Evolutionary conservation across 1,140 invertebrate genomes (phyloP).

Genomic region (Drosophila sp.): DNA sequence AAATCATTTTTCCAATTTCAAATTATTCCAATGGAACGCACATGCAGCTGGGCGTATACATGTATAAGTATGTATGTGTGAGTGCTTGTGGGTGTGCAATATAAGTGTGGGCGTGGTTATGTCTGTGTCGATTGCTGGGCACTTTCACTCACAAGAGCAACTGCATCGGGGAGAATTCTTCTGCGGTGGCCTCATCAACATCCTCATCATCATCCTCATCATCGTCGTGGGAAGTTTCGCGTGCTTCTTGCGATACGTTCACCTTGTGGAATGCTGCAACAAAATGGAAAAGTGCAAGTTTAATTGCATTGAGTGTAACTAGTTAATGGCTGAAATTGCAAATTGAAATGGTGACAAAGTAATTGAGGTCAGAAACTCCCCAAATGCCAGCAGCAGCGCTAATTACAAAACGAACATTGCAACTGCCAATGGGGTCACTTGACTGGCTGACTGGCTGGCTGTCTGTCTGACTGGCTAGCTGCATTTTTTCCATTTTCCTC

Average conservation of each 20-base stretch:
- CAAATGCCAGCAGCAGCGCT: conserved; percentile 53
- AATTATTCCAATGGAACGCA: conserved; percentile 79
- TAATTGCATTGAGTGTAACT: conserved; percentile 80
- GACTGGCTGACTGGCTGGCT: conserved; percentile 37
- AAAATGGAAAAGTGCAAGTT: conserved; percentile 72
- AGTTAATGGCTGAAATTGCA: conserved; percentile 80
- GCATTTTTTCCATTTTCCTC: conserved; percentile 34
- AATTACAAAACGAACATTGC: conserved; percentile 74
- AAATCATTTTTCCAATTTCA: conserved; percentile 71
- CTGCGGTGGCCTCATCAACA: conserved; percentile 47
- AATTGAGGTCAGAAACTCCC: conserved; percentile 78
- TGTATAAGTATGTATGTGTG: conserved; percentile 24
- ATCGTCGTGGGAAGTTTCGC: conserved; percentile 34
- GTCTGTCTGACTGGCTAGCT: not conserved
- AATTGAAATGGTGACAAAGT: conserved; percentile 81
- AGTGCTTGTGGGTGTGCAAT: conserved; percentile 13
- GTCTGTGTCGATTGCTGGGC: not conserved
- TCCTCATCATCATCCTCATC: conserved; percentile 27
- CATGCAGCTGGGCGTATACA: conserved; percentile 53
- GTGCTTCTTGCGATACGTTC: conserved; percentile 47
- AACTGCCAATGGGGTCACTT: conserved; percentile 72
- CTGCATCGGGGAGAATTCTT: conserved; percentile 37
- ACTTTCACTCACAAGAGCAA: conserved; percentile 56
- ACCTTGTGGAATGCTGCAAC: conserved; percentile 42
- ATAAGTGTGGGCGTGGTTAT: conserved; percentile 23